phyloP scores from a whole-genome alignment of 2,888 invertebrate species.

The Strigamia maritima region DNA sequence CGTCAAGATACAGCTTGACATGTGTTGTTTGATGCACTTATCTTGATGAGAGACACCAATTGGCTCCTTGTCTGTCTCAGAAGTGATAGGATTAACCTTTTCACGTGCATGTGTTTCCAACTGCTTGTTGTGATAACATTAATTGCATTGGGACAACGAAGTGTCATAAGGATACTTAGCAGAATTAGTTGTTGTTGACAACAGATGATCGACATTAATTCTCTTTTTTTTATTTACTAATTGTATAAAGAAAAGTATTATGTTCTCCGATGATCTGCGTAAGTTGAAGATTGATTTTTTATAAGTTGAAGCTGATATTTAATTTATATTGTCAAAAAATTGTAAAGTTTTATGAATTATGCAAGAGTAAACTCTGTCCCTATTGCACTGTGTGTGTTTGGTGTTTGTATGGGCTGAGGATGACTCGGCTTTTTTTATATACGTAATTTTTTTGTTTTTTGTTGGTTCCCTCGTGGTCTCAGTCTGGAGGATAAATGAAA shows the following conservation, averaged over 20 bases:
- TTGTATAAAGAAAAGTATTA: neutral
- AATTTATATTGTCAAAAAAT: neutral
- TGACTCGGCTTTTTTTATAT: conserved; percentile 18
- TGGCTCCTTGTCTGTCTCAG: neutral
- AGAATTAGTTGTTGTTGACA: conserved; percentile 22
- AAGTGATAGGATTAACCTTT: conserved; percentile 6
- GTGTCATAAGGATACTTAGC: conserved; percentile 17
- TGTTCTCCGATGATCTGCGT: neutral
- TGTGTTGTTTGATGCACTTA: neutral
- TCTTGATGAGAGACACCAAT: conserved; percentile 25
- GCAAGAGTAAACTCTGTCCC: conserved; percentile 6
- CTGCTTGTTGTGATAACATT: conserved; percentile 18
- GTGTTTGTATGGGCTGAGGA: conserved; percentile 4
- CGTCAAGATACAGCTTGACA: neutral
- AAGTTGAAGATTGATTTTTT: neutral
- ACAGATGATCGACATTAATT: conserved; percentile 1
- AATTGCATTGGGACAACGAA: conserved; percentile 14
- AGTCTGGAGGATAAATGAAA: conserved; percentile 5
- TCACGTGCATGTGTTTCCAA: conserved; percentile 17
- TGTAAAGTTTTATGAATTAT: neutral
- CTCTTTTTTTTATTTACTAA: neutral
- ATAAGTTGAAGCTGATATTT: neutral
- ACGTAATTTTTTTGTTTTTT: neutral
- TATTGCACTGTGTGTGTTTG: conserved; percentile 1
- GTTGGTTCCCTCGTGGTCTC: neutral